A percentile compares a stretch with the other conserved stretches of the same genome.
phyloP scores from a whole-genome alignment of 2,888 invertebrate species.

The Epinotia brunnichana region DNA sequence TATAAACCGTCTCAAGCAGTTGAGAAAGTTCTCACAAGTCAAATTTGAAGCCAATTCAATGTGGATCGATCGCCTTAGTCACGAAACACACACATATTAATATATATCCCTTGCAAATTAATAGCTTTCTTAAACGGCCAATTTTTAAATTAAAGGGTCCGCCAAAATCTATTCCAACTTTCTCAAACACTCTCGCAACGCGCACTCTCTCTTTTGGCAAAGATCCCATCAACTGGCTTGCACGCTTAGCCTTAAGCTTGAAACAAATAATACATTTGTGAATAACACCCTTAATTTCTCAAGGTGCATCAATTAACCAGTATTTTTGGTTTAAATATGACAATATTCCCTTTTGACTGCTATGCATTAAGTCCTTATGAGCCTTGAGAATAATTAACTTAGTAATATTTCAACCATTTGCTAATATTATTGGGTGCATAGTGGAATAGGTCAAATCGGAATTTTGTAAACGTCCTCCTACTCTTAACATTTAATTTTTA shows the following conservation, averaged over 20 bases:
- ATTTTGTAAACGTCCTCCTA: conserved; percentile 22
- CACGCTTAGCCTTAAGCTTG: conserved; percentile 7
- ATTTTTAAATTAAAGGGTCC: conserved; percentile 6
- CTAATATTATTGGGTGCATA: conserved; percentile 16
- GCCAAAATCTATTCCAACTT: conserved; percentile 7
- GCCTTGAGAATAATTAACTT: conserved; percentile 14
- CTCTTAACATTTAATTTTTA: conserved; percentile 5
- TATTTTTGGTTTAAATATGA: conserved; percentile 9
- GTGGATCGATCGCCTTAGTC: conserved; percentile 16
- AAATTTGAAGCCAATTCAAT: neutral
- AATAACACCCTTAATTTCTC: conserved; percentile 14
- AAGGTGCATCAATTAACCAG: conserved; percentile 13
- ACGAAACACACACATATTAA: conserved; percentile 16
- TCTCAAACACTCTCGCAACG: neutral
- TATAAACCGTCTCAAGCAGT: neutral
- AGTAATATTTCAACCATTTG: neutral
- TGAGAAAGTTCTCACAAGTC: neutral
- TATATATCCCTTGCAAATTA: conserved; percentile 2
- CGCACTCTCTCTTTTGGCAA: conserved; percentile 12
- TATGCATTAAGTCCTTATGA: conserved; percentile 3
- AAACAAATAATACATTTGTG: conserved; percentile 20
- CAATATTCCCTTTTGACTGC: conserved; percentile 9
- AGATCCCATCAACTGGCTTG: conserved; percentile 14
- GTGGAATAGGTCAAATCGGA: neutral
- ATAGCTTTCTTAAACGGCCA: conserved; percentile 5